phyloP scores from a whole-genome alignment of 2,797 vertebrate genomes.

The Clarias fuscus region DNA sequence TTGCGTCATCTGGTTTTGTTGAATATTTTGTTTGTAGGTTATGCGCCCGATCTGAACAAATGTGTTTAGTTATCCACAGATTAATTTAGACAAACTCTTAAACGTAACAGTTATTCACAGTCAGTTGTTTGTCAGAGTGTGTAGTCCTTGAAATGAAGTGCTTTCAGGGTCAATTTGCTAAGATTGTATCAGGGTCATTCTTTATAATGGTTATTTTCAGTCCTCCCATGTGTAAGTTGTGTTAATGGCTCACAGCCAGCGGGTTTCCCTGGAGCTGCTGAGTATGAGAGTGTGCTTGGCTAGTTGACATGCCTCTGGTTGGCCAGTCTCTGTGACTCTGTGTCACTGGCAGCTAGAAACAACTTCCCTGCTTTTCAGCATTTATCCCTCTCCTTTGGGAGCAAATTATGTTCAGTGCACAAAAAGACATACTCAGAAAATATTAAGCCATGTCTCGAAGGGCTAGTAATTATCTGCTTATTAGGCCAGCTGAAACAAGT shows the following conservation, averaged over 20 bases:
- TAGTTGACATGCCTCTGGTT: slow-evolving; percentile 62
- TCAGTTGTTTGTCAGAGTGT: neutral
- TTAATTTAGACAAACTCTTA: slow-evolving; percentile 14
- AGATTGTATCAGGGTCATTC: slow-evolving; percentile 20
- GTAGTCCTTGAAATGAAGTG: slow-evolving; percentile 3
- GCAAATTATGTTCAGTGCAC: slow-evolving; percentile 29
- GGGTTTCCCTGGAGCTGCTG: slow-evolving; percentile 25
- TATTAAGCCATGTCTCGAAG: slow-evolving; percentile 21
- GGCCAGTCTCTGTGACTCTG: slow-evolving; percentile 48
- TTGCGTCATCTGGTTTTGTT: neutral
- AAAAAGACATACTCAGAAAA: slow-evolving; percentile 28
- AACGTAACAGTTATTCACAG: slow-evolving; percentile 5
- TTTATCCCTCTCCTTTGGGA: slow-evolving; percentile 28
- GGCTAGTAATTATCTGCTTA: slow-evolving; percentile 45
- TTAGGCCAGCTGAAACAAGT: slow-evolving; percentile 24
- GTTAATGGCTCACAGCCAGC: slow-evolving; percentile 36
- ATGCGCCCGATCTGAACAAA: neutral
- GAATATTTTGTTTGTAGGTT: neutral
- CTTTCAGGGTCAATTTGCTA: slow-evolving; percentile 26
- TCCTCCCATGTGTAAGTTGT: slow-evolving; percentile 24
- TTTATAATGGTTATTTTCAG: slow-evolving; percentile 42
- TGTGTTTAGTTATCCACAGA: neutral
- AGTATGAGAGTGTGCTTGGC: neutral
- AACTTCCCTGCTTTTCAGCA: slow-evolving; percentile 37
- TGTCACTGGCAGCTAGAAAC: slow-evolving; percentile 57